Conservation (phyloP, 1,140 invertebrate species). For the Calycopis cecrops region DNA sequence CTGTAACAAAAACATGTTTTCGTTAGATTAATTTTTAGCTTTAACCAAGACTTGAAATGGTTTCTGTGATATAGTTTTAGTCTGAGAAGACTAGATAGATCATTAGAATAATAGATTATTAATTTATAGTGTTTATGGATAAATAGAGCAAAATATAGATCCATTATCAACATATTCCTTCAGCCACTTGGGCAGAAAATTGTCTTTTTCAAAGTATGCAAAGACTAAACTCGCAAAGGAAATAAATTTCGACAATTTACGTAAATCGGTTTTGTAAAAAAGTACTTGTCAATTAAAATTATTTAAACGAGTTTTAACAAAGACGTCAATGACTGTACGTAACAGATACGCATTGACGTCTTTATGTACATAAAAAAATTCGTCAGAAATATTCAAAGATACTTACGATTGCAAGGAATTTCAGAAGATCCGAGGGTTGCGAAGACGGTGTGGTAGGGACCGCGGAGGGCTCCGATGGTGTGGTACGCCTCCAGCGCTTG, state of each 20-base stretch:
- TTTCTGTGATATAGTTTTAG: neutral
- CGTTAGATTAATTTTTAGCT: neutral
- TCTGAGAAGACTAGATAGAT: no score
- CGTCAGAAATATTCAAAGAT: conserved; percentile 8
- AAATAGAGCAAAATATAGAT: no score
- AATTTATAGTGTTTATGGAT: no score
- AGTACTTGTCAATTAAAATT: conserved; percentile 2
- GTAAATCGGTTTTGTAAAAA: conserved; percentile 4
- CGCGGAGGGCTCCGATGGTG: conserved; percentile 37
- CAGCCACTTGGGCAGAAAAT: no score
- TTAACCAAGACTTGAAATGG: neutral
- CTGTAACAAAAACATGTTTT: conserved; percentile 77
- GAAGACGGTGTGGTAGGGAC: conserved; percentile 37
- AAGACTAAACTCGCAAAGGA: no score
- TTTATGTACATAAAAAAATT: no score
- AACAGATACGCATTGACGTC: neutral
- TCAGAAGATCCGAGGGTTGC: conserved; percentile 67
- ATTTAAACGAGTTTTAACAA: conserved; percentile 10
- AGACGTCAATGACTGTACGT: conserved; percentile 6
- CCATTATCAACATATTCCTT: no score
- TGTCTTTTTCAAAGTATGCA: no score
- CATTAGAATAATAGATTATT: no score
- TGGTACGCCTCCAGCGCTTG: conserved; percentile 55
- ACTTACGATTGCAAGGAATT: conserved; percentile 74
- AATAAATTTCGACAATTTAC: neutral